Evolutionary conservation across 2,797 vertebrate genomes (phyloP).

Genomic region (Australoheros facetus): DNA sequence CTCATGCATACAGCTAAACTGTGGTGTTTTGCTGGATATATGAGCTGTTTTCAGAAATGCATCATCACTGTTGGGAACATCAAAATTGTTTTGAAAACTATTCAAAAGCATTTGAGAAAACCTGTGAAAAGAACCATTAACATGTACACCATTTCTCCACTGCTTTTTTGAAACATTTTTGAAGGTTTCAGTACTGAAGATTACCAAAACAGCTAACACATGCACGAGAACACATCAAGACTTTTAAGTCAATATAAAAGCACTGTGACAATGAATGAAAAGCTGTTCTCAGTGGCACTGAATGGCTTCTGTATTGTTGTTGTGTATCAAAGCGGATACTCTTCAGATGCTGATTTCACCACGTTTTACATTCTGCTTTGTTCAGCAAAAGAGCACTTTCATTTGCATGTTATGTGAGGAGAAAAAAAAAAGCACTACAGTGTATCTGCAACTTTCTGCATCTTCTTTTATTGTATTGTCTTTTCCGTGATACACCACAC

Average conservation of each 20-base stretch:
- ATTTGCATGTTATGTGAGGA: neutral
- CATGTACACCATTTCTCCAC: neutral
- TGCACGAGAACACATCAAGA: neutral
- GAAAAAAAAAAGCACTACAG: neutral
- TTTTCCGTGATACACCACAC: neutral
- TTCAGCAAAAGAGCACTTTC: neutral
- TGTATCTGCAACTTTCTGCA: neutral
- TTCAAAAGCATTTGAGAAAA: neutral
- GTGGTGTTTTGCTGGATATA: neutral
- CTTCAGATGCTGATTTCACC: neutral
- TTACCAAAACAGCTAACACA: neutral
- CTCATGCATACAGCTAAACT: neutral
- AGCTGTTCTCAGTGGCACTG: too few relatives aligned
- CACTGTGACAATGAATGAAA: neutral
- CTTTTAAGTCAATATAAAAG: neutral
- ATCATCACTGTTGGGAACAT: neutral
- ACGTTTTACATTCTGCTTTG: conserved; percentile 4
- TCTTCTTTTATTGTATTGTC: neutral
- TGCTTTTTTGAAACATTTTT: neutral
- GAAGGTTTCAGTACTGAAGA: neutral
- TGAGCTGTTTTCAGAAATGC: neutral
- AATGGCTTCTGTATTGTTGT: neutral
- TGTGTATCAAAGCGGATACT: neutral
- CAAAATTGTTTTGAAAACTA: neutral
- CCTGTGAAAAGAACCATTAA: neutral